These are phyloP conservation scores for Oophaga pumilio DNA, from an alignment of 2,113 vertebrate species.

Conservation along the genomic window DNA sequence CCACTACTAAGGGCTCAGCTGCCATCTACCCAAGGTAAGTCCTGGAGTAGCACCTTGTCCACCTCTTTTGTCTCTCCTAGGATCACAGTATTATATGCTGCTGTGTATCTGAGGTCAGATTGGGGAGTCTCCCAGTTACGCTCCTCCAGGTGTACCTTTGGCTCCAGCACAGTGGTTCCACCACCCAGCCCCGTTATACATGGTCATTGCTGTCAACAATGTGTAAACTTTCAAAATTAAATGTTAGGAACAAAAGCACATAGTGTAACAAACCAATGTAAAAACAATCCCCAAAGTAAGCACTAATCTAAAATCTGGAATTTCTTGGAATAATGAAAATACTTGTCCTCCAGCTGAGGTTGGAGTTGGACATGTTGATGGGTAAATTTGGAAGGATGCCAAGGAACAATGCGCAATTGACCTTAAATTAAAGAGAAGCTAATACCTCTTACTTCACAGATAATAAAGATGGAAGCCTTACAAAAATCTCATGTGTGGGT, in stretches of 20 bases:
- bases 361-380: constrained; percentile 31
- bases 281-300: neutral
- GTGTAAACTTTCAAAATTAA: neutral
- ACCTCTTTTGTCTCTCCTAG: no score
- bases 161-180: no score
- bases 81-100: no score
- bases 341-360: constrained; percentile 7
- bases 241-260: neutral
- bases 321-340: constrained; percentile 11
- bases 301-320: neutral
- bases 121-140: no score
- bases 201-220: neutral
- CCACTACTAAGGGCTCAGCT: no score
- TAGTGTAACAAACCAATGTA: neutral
- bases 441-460: constrained; percentile 50
- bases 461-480: constrained; percentile 50
- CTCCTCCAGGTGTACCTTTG: no score
- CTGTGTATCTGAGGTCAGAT: no score
- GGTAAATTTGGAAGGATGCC: constrained; percentile 18
- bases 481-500: constrained; percentile 48
- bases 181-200: no score
- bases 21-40: no score
- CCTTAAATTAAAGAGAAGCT: constrained; percentile 35
- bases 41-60: no score
- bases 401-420: constrained; percentile 52